Evolutionary conservation across 2,888 invertebrate species (phyloP).

Genomic region (Spatulosminthurus flaviceps): DNA sequence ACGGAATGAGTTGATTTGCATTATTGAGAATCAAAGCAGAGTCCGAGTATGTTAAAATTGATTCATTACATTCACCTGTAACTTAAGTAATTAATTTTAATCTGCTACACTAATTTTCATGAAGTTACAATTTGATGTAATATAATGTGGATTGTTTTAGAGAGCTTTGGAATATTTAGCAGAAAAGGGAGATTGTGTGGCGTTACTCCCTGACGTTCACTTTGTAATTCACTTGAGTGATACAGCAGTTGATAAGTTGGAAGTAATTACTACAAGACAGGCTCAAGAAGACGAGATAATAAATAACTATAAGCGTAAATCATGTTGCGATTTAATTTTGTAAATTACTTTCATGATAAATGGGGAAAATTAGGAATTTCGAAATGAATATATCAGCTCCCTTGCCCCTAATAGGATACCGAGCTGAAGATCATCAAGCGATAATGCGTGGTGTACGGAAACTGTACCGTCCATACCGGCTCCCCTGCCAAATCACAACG

Average conservation of each 20-base stretch:
- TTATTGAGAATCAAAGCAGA: constrained; percentile 53
- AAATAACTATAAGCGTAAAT: not conserved
- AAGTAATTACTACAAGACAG: constrained; percentile 36
- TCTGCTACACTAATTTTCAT: no score
- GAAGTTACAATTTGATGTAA: not conserved
- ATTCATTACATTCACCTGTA: no score
- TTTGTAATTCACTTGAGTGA: constrained; percentile 58
- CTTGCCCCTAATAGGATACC: no score
- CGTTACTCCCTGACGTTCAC: constrained; percentile 54
- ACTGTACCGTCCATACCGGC: constrained; percentile 52
- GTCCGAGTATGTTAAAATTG: constrained; percentile 35
- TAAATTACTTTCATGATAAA: constrained; percentile 5
- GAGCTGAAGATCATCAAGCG: not conserved
- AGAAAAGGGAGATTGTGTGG: constrained; percentile 55
- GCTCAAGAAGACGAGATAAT: not conserved
- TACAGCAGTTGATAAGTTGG: constrained; percentile 54
- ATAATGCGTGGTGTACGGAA: constrained; percentile 47
- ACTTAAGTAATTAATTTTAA: no score
- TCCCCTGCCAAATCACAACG: constrained; percentile 55
- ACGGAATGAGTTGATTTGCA: constrained; percentile 47
- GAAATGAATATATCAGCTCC: no score
- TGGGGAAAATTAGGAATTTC: no score
- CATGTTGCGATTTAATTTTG: not conserved
- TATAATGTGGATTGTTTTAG: constrained; percentile 25
- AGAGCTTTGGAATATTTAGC: constrained; percentile 54